phyloP scores from a whole-genome alignment of 2,888 invertebrate genomes.

The Odontomyia ornata region DNA sequence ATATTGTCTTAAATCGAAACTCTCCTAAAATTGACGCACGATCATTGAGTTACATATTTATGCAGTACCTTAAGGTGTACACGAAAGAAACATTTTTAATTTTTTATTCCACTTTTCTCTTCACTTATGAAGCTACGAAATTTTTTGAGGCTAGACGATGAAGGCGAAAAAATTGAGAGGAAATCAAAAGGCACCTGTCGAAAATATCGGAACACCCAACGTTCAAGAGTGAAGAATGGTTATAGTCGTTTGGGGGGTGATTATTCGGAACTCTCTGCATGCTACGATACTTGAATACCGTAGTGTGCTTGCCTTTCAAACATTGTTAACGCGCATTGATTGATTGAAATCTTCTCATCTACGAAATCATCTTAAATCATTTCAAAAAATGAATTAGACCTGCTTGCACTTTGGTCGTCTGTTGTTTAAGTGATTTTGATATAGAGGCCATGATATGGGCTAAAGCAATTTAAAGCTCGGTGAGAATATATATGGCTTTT shows the following conservation, averaged over 20 bases:
- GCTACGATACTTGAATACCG: not conserved
- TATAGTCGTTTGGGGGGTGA: not conserved
- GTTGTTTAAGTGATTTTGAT: not conserved
- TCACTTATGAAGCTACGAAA: too few species aligned
- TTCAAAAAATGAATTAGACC: constrained; percentile 14
- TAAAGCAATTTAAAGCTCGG: not conserved
- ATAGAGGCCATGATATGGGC: constrained; percentile 2
- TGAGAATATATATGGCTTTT: not conserved
- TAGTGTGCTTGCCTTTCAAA: constrained; percentile 45
- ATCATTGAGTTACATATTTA: not conserved
- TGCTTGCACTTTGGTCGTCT: not conserved
- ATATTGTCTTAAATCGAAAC: constrained; percentile 12
- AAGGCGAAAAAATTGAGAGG: constrained; percentile 1
- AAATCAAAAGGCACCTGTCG: constrained; percentile 48
- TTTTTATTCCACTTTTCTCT: too few species aligned
- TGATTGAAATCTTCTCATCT: constrained; percentile 48
- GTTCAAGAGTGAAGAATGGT: constrained; percentile 25
- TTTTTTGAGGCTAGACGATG: too few species aligned
- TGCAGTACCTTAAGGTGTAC: not conserved
- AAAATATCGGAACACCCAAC: constrained; percentile 49
- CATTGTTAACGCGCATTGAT: constrained; percentile 50
- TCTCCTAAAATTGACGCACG: constrained; percentile 20
- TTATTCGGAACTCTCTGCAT: not conserved
- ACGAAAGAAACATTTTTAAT: too few species aligned
- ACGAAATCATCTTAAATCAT: constrained; percentile 48